Percentiles rank a stretch among this genome's conserved stretches.
phyloP scores from a whole-genome alignment of 1,140 invertebrate genomes.

The Drosophila mojavensis region DNA sequence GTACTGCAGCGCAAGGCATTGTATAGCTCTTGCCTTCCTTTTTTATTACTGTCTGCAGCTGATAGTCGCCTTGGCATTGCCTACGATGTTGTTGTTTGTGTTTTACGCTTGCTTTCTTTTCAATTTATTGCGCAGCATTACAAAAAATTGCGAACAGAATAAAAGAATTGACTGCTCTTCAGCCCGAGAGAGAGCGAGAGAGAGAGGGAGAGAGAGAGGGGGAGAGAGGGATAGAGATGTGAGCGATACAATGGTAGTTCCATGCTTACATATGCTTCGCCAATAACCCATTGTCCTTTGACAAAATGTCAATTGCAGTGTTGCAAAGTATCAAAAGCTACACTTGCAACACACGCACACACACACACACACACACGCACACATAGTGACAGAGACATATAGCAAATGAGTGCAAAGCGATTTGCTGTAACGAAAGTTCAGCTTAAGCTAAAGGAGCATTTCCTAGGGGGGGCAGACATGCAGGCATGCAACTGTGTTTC shows the following conservation, averaged over 20 bases:
- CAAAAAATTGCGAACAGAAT: slow-evolving; percentile 26
- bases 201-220: neutral
- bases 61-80: slow-evolving; percentile 68
- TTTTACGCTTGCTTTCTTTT: slow-evolving; percentile 77
- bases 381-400: neutral
- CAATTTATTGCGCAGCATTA: slow-evolving; percentile 77
- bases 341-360: slow-evolving; percentile 18
- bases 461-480: neutral
- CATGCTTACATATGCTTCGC: slow-evolving; percentile 20
- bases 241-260: slow-evolving; percentile 37
- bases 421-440: slow-evolving; percentile 26
- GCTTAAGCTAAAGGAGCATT: slow-evolving; percentile 9
- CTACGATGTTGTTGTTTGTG: slow-evolving; percentile 56
- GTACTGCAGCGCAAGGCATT: slow-evolving; percentile 51
- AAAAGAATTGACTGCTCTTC: slow-evolving; percentile 18
- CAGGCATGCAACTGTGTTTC: neutral
- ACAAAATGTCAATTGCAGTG: slow-evolving; percentile 74
- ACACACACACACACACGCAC: neutral
- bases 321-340: slow-evolving; percentile 58
- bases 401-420: slow-evolving; percentile 29
- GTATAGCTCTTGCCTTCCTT: slow-evolving; percentile 31
- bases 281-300: slow-evolving; percentile 64
- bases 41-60: slow-evolving; percentile 77
- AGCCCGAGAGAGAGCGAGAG: slow-evolving; percentile 7
- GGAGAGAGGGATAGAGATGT: slow-evolving; percentile 8